Base-by-base conservation (phyloP, 2,888 invertebrate species). In the Eristalis intricaria region DNA sequence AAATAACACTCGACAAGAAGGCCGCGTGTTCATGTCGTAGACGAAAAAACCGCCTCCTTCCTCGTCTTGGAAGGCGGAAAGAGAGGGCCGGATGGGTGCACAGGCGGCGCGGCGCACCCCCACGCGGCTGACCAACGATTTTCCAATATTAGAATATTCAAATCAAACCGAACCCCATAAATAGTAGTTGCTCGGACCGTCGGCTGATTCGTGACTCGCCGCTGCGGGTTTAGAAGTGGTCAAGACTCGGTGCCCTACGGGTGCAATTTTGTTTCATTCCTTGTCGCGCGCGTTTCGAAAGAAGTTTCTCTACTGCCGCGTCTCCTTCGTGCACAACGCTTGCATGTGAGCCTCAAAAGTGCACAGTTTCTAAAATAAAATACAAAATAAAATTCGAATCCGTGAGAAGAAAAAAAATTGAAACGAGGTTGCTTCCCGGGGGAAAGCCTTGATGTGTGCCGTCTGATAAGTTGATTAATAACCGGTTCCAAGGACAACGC, bases 161-260 rank as follows among this genome's bases (percentile, higher is more conserved):
- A 89, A 89, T 87, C 89, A 89, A 89, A 90, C 88, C 88, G 84
- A 75, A 88, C 88, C 60, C 69, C 61, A 82, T 56, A 74, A 75
- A 78, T 77, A 73, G 80, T 73, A 70, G 68, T 68, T 66, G 78
- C 70, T 84, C 77, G 69, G 84, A 88, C 89, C 81, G 89, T 64
- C 56, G 63, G 61, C 63, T 26, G 56, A 69, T 79, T 79, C 79
- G 78, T 87, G 56, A 70, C 64, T 40, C 2, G 32, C 71, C 40
- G 32, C 22, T 84, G 86, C 89, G 90, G 89, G 88, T 90, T 91
- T 90, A 91, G 91, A 92, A 89, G 90, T 91, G 91, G 92, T 92
- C 92, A 91, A 91, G 90, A 90, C 91, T 90, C 90, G 88, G 90
- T 89, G 89, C 89, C 89, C 80, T 89, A 88, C 89, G 90, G 91